phyloP scores from a whole-genome alignment of 2,797 vertebrate species.

The Danio tinwini region DNA sequence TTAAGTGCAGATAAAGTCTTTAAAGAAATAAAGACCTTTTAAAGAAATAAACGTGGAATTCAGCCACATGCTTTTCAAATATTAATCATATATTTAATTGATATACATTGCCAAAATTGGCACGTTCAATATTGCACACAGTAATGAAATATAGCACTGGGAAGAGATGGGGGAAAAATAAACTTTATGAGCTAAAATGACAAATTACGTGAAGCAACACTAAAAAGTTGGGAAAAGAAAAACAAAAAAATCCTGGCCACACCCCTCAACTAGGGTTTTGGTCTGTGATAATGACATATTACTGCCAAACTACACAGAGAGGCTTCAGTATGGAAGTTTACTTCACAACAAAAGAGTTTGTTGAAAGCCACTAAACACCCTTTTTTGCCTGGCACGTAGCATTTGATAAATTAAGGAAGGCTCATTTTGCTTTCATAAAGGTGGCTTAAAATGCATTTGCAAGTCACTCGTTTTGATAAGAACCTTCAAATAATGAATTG shows the following conservation, averaged over 20 bases:
- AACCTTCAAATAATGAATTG: conserved; percentile 26
- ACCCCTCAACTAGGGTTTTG: conserved; percentile 72
- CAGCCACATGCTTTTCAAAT: conserved; percentile 85
- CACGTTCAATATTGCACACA: conserved; percentile 88
- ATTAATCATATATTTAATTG: conserved; percentile 86
- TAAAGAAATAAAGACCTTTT: conserved; percentile 67
- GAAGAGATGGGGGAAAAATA: conserved; percentile 65
- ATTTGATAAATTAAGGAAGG: conserved; percentile 63
- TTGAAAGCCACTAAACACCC: conserved; percentile 61
- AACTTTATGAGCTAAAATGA: conserved; percentile 79
- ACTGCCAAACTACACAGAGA: conserved; percentile 70
- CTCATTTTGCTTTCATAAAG: conserved; percentile 74
- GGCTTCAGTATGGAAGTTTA: conserved; percentile 54
- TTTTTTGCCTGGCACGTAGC: conserved; percentile 62
- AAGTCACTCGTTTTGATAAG: conserved; percentile 16
- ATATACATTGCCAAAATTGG: conserved; percentile 87
- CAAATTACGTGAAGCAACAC: conserved; percentile 82
- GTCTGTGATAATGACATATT: conserved; percentile 74
- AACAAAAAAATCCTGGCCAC: conserved; percentile 74
- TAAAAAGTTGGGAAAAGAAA: conserved; percentile 67
- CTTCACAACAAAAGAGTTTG: conserved; percentile 53
- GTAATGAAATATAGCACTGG: conserved; percentile 83
- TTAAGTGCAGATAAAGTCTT: conserved; percentile 81
- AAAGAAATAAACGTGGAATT: conserved; percentile 83
- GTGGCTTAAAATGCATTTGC: conserved; percentile 78